phyloP scores from a whole-genome alignment of 2,888 invertebrate genomes.

The Neoscelio sp. region DNA sequence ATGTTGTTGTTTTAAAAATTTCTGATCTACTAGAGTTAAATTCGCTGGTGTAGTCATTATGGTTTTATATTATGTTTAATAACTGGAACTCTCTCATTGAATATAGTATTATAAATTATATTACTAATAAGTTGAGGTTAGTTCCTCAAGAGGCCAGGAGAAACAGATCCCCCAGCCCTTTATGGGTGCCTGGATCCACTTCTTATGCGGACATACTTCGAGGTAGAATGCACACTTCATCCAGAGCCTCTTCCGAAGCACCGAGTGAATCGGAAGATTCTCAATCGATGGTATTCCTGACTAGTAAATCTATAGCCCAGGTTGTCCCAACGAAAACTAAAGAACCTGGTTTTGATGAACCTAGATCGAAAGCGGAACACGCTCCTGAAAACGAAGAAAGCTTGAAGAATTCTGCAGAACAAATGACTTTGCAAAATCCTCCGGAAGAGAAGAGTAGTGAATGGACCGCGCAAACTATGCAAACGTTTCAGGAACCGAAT shows the following conservation, averaged over 20 bases:
- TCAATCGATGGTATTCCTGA: conserved; percentile 66
- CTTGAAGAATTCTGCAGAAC: neutral
- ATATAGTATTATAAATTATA: no score
- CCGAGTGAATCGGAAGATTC: conserved; percentile 67
- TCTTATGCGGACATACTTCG: conserved; percentile 92
- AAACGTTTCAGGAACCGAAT: conserved; percentile 69
- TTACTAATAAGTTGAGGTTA: no score
- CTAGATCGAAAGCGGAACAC: neutral
- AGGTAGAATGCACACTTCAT: conserved; percentile 82
- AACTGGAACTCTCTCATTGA: no score
- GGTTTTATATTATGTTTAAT: no score
- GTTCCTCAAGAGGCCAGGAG: conserved; percentile 78
- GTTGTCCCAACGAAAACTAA: conserved; percentile 5
- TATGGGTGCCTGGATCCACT: conserved; percentile 89
- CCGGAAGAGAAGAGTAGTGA: conserved; percentile 62
- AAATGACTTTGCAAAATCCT: conserved; percentile 10
- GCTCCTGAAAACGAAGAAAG: conserved; percentile 1
- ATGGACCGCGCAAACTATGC: conserved; percentile 74
- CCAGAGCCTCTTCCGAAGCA: conserved; percentile 72
- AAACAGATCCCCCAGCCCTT: conserved; percentile 88
- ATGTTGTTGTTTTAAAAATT: no score
- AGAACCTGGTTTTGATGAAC: conserved; percentile 7
- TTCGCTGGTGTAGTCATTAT: no score
- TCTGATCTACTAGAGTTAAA: no score
- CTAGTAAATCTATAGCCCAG: conserved; percentile 7